Base-by-base conservation (phyloP, 1,140 invertebrate genomes). In the Hestina assimilis region DNA sequence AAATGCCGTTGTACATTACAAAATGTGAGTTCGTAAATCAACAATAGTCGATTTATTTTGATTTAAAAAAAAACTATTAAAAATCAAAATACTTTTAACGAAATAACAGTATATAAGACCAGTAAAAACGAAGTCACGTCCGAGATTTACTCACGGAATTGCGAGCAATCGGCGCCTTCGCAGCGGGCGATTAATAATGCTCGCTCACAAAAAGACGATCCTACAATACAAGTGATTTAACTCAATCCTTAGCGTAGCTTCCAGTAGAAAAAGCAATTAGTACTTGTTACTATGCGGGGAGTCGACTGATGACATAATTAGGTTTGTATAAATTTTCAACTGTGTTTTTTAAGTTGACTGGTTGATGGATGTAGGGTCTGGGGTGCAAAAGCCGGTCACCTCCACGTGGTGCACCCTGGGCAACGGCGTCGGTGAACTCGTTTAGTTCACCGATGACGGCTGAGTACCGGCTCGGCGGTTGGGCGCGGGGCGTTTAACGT, bases 261-360 rank as follows among this genome's bases (percentile, higher is more conserved):
- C 33, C 51, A 50, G 14, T 58, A 58, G 26, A 51, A 58, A 50
- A 51, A 57, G 15, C 47, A 57, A 50, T 50, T 57, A 58, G 40
- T 43, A 51, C 24, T 43, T 45, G 46, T 45, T 38, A 11, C 38
- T 41, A n/a, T n/a, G 11, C 53, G 23, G 43, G 42, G 33, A 40
- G 33, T 8, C 15, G 15, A 0, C 9, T 14, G 17, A 38, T 19
- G 15, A 38, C 33, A 38, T 17, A 12, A 38, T 38, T 38, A 38
- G 14, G 0, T 38, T 3, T 0, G 0, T 14, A 38, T 19, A 17
- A 19, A 38, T 38, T n/a, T 38, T 19, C 15, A 7, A 35, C 7
- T 17, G 19, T 11, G 4, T 11, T 3, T 11, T 3, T 28, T 31
- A 12, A 31, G 11, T 31, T n/a, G n/a, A n/a, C n/a, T n/a, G n/a